Conservation (phyloP, 2,888 invertebrate species). For the Leptopilina drosophilae region DNA sequence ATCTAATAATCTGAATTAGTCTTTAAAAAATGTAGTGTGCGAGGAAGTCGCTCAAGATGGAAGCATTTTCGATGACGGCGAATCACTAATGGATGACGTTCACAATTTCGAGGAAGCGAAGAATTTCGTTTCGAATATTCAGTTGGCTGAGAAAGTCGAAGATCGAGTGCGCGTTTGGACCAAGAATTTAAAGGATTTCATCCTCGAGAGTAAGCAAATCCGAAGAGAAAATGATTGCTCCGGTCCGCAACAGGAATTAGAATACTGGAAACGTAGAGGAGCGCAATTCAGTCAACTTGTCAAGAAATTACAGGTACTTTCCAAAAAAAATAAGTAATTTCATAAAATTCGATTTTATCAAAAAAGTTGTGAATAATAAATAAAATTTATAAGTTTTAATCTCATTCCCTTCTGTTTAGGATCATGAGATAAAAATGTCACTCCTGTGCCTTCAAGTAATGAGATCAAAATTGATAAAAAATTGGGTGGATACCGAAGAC, state of each 20-base stretch:
- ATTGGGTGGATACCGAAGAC: slow-evolving; percentile 91
- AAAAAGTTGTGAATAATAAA: no score
- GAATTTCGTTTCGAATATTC: slow-evolving; percentile 82
- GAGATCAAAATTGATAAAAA: slow-evolving; percentile 87
- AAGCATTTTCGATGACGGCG: slow-evolving; percentile 88
- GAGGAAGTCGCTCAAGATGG: slow-evolving; percentile 90
- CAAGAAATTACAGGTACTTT: slow-evolving; percentile 83
- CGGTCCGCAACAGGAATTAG: slow-evolving; percentile 96
- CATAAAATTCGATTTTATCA: no score
- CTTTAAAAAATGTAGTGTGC: slow-evolving; percentile 80
- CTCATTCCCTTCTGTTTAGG: slow-evolving; percentile 73
- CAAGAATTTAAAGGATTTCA: slow-evolving; percentile 85
- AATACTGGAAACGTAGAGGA: slow-evolving; percentile 97
- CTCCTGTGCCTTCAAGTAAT: slow-evolving; percentile 86
- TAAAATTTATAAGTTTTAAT: no score
- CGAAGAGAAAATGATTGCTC: slow-evolving; percentile 93
- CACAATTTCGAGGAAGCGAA: slow-evolving; percentile 84
- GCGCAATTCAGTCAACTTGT: slow-evolving; percentile 94
- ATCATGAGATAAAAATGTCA: slow-evolving; percentile 87
- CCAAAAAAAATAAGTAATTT: no score
- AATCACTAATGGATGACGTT: slow-evolving; percentile 81
- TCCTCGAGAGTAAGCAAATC: slow-evolving; percentile 94
- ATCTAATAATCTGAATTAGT: no score
- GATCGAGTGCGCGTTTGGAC: slow-evolving; percentile 88
- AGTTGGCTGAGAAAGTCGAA: slow-evolving; percentile 82